These are phyloP conservation scores for Zygaena filipendulae DNA, from an alignment of 2,888 invertebrate genomes.

Conservation along the genomic window DNA sequence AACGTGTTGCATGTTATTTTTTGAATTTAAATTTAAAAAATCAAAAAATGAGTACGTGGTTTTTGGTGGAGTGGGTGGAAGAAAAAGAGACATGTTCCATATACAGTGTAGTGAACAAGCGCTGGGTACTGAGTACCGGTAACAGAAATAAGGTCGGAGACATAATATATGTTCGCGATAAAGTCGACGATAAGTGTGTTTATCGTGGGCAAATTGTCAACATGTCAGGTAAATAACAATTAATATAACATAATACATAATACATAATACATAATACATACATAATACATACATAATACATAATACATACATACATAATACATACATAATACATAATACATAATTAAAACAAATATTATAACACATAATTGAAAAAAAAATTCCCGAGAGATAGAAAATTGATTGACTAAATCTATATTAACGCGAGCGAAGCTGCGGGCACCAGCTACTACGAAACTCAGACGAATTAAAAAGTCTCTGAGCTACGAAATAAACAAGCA, in stretches of 20 bases:
- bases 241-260: conserved; percentile 3
- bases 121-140: conserved; percentile 21
- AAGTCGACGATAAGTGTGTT: conserved; percentile 21
- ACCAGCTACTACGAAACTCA: no score
- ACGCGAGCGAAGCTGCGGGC: no score
- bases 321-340: no score
- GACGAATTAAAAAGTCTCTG: not conserved
- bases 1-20: no score
- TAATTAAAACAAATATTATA: no score
- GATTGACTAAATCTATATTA: no score
- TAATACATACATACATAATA: no score
- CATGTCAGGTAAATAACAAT: conserved; percentile 30
- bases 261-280: conserved; percentile 2
- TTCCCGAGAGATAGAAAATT: no score
- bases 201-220: conserved; percentile 32
- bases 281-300: not conserved
- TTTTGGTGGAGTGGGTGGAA: conserved; percentile 43
- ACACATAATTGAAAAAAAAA: no score
- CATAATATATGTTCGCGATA: conserved; percentile 24
- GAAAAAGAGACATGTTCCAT: conserved; percentile 28
- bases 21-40: no score
- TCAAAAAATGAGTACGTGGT: no score
- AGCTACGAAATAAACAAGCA: not conserved
- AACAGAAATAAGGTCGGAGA: conserved; percentile 28
- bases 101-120: conserved; percentile 35